phyloP scores from a whole-genome alignment of 2,888 invertebrate species.

The Hecatera dysodea region DNA sequence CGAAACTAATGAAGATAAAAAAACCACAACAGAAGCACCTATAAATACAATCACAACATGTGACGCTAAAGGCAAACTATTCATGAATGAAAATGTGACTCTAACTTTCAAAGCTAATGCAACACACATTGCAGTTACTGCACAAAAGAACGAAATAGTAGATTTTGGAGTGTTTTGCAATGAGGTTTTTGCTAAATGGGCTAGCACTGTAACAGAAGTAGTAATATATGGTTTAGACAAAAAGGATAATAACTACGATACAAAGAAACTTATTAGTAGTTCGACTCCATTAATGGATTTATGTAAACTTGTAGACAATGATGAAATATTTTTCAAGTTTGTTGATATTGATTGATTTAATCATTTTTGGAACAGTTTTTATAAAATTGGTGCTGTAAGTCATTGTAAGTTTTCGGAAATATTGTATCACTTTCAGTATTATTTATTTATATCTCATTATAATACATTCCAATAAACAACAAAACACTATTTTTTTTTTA shows the following conservation, averaged over 20 bases:
- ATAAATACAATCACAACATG: constrained; percentile 51
- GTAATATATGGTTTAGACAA: constrained; percentile 82
- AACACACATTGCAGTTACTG: constrained; percentile 72
- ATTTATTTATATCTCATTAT: constrained; percentile 11
- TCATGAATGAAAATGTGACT: constrained; percentile 73
- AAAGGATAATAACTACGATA: constrained; percentile 83
- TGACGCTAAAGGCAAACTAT: constrained; percentile 77
- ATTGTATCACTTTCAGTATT: constrained; percentile 18
- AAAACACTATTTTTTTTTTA: background rate
- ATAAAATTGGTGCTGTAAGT: background rate
- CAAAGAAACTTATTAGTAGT: constrained; percentile 69
- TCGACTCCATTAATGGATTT: constrained; percentile 70
- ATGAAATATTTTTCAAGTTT: constrained; percentile 61
- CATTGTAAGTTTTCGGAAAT: background rate
- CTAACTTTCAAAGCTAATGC: constrained; percentile 75
- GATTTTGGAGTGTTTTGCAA: constrained; percentile 76
- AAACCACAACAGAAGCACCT: constrained; percentile 28
- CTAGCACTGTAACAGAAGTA: constrained; percentile 72
- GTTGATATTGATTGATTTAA: constrained; percentile 45
- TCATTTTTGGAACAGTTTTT: background rate
- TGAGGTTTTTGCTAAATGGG: constrained; percentile 65
- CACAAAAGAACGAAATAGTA: constrained; percentile 67
- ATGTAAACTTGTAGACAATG: constrained; percentile 70
- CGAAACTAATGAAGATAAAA: constrained; percentile 22
- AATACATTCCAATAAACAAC: background rate